Conservation (phyloP, 2,888 invertebrate genomes). For the Labia minor region DNA sequence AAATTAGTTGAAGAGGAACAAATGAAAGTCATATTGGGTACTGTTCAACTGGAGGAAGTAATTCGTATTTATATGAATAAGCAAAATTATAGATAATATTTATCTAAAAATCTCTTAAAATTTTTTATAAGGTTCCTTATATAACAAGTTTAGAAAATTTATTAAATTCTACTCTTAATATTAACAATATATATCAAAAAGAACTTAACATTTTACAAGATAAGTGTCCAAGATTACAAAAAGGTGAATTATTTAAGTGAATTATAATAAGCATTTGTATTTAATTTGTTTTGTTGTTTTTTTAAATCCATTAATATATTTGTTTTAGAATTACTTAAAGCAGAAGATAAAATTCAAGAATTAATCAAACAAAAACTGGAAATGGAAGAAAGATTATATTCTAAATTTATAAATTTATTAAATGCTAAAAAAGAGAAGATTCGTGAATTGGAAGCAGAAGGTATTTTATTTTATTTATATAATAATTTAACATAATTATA, state of each 20-base stretch:
- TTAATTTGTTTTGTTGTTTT: too few species aligned
- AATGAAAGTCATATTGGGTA: neutral
- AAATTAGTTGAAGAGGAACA: neutral
- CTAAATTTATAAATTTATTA: neutral
- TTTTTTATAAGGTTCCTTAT: neutral
- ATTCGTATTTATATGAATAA: too few species aligned
- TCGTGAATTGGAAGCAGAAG: neutral
- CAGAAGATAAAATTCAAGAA: neutral
- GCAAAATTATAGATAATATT: too few species aligned
- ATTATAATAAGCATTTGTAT: too few species aligned
- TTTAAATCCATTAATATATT: too few species aligned
- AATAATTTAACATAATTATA: too few species aligned
- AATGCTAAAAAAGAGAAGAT: neutral
- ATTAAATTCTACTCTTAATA: neutral
- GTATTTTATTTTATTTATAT: too few species aligned
- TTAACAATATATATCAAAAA: neutral
- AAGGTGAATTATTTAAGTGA: neutral
- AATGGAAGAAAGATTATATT: neutral
- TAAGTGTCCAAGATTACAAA: neutral
- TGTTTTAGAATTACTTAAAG: neutral
- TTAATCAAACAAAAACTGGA: neutral
- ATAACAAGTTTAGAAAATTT: neutral
- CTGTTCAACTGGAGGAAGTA: neutral
- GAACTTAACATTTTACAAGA: neutral
- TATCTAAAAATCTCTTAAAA: neutral